Evolutionary conservation across 2,797 vertebrate species (phyloP).

Genomic region (Craterocephalus amniculus): DNA sequence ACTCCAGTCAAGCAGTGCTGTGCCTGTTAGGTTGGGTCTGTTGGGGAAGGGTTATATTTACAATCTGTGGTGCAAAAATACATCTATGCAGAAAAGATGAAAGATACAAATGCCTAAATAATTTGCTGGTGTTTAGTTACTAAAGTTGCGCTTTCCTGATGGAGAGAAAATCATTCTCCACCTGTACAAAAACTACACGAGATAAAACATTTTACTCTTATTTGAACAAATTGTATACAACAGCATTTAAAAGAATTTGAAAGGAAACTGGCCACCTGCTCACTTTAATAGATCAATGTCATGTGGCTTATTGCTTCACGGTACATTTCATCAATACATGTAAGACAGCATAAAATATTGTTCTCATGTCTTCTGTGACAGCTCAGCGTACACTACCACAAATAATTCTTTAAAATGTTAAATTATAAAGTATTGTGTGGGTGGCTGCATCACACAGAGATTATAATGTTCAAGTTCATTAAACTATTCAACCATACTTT

Average conservation of each 20-base stretch:
- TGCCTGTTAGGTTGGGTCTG: constrained; percentile 34
- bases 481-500: constrained; percentile 63
- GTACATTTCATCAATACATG: constrained; percentile 26
- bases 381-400: constrained; percentile 23
- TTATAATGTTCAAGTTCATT: constrained; percentile 57
- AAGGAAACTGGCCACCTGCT: constrained; percentile 3
- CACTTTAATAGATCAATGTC: constrained; percentile 17
- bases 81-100: constrained; percentile 30
- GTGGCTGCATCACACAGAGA: constrained; percentile 54
- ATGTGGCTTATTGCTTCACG: constrained; percentile 9
- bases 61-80: constrained; percentile 35
- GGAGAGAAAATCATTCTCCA: constrained; percentile 14
- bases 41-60: constrained; percentile 46
- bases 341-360: constrained; percentile 30
- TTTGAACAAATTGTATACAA: constrained; percentile 9
- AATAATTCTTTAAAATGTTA: constrained; percentile 55
- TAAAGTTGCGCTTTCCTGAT: constrained; percentile 26
- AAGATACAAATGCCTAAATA: constrained; percentile 39
- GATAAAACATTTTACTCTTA: constrained; percentile 5
- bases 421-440: constrained; percentile 55
- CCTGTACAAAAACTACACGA: neutral
- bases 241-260: constrained; percentile 10
- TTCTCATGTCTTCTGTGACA: constrained; percentile 37
- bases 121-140: constrained; percentile 38
- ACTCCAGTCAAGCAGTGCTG: constrained; percentile 47